Conservation (phyloP, 1,140 invertebrate species). For the Drosophila elegans region DNA sequence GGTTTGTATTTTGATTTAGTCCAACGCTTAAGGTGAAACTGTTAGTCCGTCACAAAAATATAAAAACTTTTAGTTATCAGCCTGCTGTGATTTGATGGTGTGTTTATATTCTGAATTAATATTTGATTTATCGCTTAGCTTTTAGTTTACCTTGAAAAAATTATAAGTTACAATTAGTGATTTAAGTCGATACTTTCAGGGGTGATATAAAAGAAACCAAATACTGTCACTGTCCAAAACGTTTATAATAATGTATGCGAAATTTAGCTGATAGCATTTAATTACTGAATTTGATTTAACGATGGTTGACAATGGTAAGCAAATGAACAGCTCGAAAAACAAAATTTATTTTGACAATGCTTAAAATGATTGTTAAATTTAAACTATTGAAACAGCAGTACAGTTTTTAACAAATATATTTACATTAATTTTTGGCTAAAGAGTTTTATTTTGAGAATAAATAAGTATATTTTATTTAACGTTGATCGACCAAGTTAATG, state of each 20-base stretch:
- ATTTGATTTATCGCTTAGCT: not conserved
- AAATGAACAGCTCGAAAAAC: not conserved
- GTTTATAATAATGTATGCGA: not conserved
- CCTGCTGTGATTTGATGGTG: not conserved
- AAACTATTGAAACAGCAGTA: too few species aligned
- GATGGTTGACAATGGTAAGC: not conserved
- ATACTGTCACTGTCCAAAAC: not conserved
- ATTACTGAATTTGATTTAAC: constrained; percentile 1
- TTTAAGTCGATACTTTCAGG: not conserved
- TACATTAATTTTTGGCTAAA: too few species aligned
- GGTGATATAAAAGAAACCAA: not conserved
- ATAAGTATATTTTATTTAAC: too few species aligned
- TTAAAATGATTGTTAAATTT: not conserved
- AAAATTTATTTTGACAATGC: not conserved
- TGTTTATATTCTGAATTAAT: constrained; percentile 1
- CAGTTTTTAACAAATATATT: too few species aligned
- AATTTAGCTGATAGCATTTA: not conserved
- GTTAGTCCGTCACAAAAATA: not conserved
- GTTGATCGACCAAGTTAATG: too few species aligned
- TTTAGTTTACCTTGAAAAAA: not conserved
- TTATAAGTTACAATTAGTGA: constrained; percentile 1
- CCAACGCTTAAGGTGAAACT: not conserved
- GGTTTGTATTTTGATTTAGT: not conserved
- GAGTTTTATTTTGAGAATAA: too few species aligned
- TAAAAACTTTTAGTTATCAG: constrained; percentile 3